A percentile compares a stretch with the other conserved stretches of the same genome.
Conservation (phyloP, 2,113 vertebrate species). For the Cebus imitator region DNA sequence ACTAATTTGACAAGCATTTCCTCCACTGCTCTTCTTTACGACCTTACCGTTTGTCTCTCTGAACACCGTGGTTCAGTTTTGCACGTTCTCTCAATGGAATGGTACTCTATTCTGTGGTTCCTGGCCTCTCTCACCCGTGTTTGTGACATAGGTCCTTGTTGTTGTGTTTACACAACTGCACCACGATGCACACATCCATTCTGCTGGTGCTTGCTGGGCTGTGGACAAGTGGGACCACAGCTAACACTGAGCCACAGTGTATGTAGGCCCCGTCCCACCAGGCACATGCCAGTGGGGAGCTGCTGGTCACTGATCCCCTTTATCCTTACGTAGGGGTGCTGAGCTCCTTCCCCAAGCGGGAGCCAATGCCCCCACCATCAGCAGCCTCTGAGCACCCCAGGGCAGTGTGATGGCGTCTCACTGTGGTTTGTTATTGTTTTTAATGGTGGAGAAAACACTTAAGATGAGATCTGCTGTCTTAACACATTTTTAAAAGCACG, state of each 20-base stretch:
- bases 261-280: rapidly evolving
- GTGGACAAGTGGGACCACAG: not conserved
- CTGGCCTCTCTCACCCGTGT: not conserved
- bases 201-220: not conserved
- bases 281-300: rapidly evolving
- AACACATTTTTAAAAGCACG: not conserved
- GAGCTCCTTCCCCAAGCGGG: not conserved
- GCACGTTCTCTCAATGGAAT: rapidly evolving
- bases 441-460: not conserved
- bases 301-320: not conserved
- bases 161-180: not conserved
- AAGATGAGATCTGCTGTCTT: not conserved
- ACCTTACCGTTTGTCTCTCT: not conserved
- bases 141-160: rapidly evolving
- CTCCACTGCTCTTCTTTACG: not conserved
- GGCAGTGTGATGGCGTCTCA: not conserved
- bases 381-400: not conserved
- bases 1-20: not conserved
- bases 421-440: not conserved
- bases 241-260: not conserved
- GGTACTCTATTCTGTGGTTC: not conserved
- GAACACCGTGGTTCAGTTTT: rapidly evolving
- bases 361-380: not conserved
- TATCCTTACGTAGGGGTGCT: too few species aligned
- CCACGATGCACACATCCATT: rapidly evolving